Evolutionary conservation across 2,797 vertebrate genomes (phyloP), one percentile per base, ranked within the genome.

Genomic region (Botia almorhae): DNA sequence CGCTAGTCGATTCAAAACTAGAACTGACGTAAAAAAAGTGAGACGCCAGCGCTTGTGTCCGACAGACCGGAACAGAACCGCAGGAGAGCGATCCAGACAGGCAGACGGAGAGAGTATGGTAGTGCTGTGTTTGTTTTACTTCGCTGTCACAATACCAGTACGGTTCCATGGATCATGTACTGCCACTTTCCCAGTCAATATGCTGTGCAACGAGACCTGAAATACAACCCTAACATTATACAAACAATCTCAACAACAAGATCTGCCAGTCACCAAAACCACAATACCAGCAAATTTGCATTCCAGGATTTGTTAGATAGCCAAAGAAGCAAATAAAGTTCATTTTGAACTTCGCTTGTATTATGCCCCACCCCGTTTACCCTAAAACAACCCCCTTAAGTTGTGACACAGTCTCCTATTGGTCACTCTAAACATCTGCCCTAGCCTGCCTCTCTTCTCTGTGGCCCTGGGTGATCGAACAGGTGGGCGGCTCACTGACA

Each of bases 401-500:
- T 65, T 73, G 74, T 58, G 55, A 26, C 60, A 46, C 71, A 74
- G 23, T 48, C 43, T 75, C 50, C 17, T 21, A 43, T 29, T 19
- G 69, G 46, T 56, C 46, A 78, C 71, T 56, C 69, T 69, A 64
- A 48, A 76, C 77, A 71, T 82, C 69, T 72, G 64, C 74, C 71
- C 36, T 73, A 68, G 70, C n/a, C 63, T 36, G 70, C 83, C 81
- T 78, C 83, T 76, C 86, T 87, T 89, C 86, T 89, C 90, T 87
- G 80, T 91, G 89, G 88, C 90, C 90, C 91, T 91, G 92, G 92
- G 91, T 91, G 87, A 90, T 87, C 36, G 87, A 92, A 90, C 84
- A 85, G 91, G 90, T 91, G 89, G 91, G 92, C 89, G 89, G 91
- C 91, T 91, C 88, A 88, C 87, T 89, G 89, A 91, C 91, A 87